Conservation (phyloP, 2,113 vertebrate species). For the Hiodon alosoides region DNA sequence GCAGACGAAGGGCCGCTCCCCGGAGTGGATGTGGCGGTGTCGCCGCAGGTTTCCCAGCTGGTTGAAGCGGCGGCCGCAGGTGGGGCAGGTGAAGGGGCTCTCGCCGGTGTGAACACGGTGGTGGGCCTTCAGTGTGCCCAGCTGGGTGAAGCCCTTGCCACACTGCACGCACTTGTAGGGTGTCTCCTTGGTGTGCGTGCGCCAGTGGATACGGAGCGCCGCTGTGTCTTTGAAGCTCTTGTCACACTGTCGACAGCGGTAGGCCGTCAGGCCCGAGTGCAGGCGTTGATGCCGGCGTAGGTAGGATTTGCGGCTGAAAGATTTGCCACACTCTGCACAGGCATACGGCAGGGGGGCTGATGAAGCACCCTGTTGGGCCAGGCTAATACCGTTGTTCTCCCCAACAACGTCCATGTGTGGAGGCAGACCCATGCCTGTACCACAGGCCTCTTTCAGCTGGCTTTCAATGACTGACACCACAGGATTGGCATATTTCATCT, state of each 20-base stretch:
- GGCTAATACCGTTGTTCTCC: neutral
- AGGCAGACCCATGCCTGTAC: neutral
- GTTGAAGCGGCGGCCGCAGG: slow-evolving; percentile 19
- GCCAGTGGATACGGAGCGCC: slow-evolving; percentile 17
- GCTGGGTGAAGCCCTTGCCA: slow-evolving; percentile 20
- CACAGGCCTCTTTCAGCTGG: neutral
- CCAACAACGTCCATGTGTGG: neutral
- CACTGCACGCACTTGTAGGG: slow-evolving; percentile 13
- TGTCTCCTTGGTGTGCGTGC: slow-evolving; percentile 24
- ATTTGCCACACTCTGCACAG: slow-evolving; percentile 15
- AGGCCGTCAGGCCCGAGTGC: slow-evolving; percentile 22
- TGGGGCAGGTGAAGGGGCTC: slow-evolving; percentile 3
- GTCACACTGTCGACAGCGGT: slow-evolving; percentile 20
- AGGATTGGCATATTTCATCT: too few species aligned
- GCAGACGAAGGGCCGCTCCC: slow-evolving; percentile 15
- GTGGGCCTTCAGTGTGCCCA: slow-evolving; percentile 12
- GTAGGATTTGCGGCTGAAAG: slow-evolving; percentile 11
- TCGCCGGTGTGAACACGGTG: slow-evolving; percentile 13
- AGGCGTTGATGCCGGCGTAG: slow-evolving; percentile 19
- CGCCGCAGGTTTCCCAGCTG: slow-evolving; percentile 14
- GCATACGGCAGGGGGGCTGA: neutral
- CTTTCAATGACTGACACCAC: neutral
- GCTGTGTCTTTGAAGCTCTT: slow-evolving; percentile 19
- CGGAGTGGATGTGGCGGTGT: slow-evolving; percentile 17
- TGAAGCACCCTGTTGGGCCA: neutral